Evolutionary conservation across 2,113 vertebrate genomes (phyloP).

Genomic region (Puntigrus tetrazona): DNA sequence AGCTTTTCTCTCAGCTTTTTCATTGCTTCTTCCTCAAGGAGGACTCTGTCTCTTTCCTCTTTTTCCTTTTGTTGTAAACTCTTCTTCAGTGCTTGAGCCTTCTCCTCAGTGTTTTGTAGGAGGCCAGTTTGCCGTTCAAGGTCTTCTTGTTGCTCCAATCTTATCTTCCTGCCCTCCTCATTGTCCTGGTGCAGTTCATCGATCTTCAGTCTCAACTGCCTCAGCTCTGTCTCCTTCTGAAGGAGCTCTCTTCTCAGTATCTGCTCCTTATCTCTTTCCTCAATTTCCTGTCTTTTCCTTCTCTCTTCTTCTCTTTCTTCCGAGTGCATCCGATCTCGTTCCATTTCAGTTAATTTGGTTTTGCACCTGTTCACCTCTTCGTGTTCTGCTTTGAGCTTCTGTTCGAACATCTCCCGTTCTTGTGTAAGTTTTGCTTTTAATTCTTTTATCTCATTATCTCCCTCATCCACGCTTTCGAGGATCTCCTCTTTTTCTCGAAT

Average conservation of each 20-base stretch:
- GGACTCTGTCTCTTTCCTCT: slow-evolving; percentile 40
- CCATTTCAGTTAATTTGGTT: neutral
- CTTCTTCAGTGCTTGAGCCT: slow-evolving; percentile 55
- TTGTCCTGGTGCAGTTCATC: slow-evolving; percentile 59
- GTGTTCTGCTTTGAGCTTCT: slow-evolving; percentile 28
- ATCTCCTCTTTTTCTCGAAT: slow-evolving; percentile 53
- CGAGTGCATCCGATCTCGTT: neutral
- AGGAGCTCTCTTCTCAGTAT: slow-evolving; percentile 36
- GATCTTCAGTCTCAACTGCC: slow-evolving; percentile 41
- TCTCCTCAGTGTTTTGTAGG: slow-evolving; percentile 61
- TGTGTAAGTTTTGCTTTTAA: slow-evolving; percentile 1
- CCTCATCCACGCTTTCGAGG: neutral
- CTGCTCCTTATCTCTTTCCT: slow-evolving; percentile 31
- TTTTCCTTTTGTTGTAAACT: slow-evolving; percentile 42
- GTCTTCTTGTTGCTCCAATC: slow-evolving; percentile 48
- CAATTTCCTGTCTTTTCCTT: slow-evolving; percentile 12
- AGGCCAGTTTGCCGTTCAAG: slow-evolving; percentile 61
- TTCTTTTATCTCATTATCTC: neutral
- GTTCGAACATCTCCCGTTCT: neutral
- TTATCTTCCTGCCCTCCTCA: slow-evolving; percentile 54
- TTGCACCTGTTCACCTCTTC: slow-evolving; percentile 33
- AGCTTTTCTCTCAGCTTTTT: slow-evolving; percentile 33
- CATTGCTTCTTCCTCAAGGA: slow-evolving; percentile 44
- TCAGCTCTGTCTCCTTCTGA: slow-evolving; percentile 34
- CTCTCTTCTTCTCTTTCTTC: slow-evolving; percentile 6